These are phyloP conservation scores for Eupithecia pulchellata DNA, from an alignment of 2,888 invertebrate species.

Conservation along the genomic window DNA sequence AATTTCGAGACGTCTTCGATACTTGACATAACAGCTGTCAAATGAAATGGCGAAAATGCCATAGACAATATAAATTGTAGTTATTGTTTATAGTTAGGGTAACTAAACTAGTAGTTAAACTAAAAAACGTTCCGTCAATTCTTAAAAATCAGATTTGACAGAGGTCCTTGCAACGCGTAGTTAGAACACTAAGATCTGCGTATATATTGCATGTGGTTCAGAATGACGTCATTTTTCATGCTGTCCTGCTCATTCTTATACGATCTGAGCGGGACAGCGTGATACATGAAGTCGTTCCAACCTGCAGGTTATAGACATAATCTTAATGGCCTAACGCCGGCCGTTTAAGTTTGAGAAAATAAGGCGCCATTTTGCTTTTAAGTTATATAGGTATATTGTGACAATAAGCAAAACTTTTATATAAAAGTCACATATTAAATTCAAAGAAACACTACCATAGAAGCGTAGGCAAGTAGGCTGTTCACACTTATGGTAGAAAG, in stretches of 20 bases:
- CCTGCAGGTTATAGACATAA: background rate
- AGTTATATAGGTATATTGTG: background rate
- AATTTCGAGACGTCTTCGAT: conserved; percentile 45
- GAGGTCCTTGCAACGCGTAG: background rate
- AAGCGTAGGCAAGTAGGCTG: background rate
- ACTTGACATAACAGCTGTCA: conserved; percentile 35
- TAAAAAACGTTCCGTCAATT: background rate
- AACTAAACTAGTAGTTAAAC: background rate
- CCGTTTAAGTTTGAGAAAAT: background rate
- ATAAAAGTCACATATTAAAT: background rate
- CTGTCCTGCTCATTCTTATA: no score
- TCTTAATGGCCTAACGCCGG: background rate
- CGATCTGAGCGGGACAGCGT: no score
- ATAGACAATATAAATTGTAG: conserved; percentile 21
- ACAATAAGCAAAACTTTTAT: background rate
- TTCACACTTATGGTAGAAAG: background rate
- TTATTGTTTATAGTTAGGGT: background rate
- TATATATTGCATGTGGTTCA: background rate
- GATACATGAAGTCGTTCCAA: no score
- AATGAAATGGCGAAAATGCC: conserved; percentile 33
- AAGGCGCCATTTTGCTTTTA: background rate
- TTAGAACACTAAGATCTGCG: background rate
- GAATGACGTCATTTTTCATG: background rate
- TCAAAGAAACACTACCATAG: background rate
- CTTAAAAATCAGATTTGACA: background rate